Evolutionary conservation across 2,797 vertebrate genomes (phyloP).

Genomic region (Characodon lateralis): DNA sequence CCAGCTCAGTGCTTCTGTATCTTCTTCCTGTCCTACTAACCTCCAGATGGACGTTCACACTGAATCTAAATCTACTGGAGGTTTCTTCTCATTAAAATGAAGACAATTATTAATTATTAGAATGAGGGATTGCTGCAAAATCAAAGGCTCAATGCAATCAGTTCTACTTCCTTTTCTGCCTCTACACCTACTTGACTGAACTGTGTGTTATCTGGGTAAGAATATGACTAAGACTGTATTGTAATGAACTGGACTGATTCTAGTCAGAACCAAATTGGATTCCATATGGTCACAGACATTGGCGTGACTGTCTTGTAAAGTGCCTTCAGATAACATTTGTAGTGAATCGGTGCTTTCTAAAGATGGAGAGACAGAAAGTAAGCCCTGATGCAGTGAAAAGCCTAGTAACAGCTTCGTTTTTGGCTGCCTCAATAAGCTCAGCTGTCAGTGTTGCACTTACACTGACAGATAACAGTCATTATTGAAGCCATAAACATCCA

Average conservation of each 20-base stretch:
- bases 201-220: background rate
- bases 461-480: conserved; percentile 48
- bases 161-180: background rate
- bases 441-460: conserved; percentile 51
- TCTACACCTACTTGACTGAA: no score
- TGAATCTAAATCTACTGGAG: background rate
- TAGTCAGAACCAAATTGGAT: background rate
- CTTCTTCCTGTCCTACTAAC: background rate
- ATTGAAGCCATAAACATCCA: conserved; percentile 35
- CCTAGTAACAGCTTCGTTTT: conserved; percentile 36
- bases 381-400: conserved; percentile 20
- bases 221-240: background rate
- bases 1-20: background rate
- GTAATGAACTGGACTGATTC: background rate
- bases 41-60: background rate
- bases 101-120: background rate
- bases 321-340: background rate
- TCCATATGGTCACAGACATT: background rate
- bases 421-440: conserved; percentile 27
- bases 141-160: background rate
- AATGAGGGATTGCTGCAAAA: no score
- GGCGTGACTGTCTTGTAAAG: background rate
- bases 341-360: background rate
- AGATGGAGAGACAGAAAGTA: conserved; percentile 1
- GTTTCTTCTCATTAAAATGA: background rate